phyloP scores from a whole-genome alignment of 2,797 vertebrate species.

The Ctenopoma multispine region DNA sequence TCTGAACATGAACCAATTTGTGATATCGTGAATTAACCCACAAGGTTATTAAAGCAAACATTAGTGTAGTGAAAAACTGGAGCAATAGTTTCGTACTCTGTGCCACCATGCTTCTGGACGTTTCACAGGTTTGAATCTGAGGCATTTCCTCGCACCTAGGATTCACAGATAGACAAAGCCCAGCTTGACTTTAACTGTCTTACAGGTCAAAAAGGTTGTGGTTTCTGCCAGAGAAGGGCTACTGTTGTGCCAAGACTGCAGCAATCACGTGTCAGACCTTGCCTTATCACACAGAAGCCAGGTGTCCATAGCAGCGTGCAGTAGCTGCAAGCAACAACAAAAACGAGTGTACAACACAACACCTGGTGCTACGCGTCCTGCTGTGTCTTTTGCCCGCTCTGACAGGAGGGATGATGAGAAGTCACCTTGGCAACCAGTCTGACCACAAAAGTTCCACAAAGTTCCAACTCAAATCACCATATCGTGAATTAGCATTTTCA shows the following conservation, averaged over 20 bases:
- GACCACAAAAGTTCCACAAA: constrained; percentile 21
- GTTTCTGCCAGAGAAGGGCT: constrained; percentile 50
- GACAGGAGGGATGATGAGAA: constrained; percentile 56
- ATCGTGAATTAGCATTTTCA: constrained; percentile 10
- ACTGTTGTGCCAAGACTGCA: constrained; percentile 64
- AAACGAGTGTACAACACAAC: constrained; percentile 74
- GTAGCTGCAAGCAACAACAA: constrained; percentile 67
- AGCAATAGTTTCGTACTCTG: no score
- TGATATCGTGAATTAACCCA: constrained; percentile 8
- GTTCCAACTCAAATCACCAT: neutral
- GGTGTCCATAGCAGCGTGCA: constrained; percentile 76
- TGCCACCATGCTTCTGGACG: constrained; percentile 39
- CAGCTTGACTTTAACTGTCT: constrained; percentile 65
- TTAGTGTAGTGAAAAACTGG: no score
- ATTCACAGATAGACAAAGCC: constrained; percentile 58
- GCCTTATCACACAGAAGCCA: constrained; percentile 72
- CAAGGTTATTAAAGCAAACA: no score
- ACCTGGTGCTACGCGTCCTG: constrained; percentile 66
- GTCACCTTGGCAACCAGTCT: constrained; percentile 66
- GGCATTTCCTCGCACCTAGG: constrained; percentile 36
- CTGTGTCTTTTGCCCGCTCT: constrained; percentile 51
- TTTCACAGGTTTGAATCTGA: constrained; percentile 57
- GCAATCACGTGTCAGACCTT: constrained; percentile 56
- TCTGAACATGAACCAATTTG: no score
- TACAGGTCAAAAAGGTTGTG: constrained; percentile 71